Percentiles rank a stretch among this genome's conserved stretches.
phyloP scores from a whole-genome alignment of 2,797 vertebrate species.

The Micropoecilia bifurca region DNA sequence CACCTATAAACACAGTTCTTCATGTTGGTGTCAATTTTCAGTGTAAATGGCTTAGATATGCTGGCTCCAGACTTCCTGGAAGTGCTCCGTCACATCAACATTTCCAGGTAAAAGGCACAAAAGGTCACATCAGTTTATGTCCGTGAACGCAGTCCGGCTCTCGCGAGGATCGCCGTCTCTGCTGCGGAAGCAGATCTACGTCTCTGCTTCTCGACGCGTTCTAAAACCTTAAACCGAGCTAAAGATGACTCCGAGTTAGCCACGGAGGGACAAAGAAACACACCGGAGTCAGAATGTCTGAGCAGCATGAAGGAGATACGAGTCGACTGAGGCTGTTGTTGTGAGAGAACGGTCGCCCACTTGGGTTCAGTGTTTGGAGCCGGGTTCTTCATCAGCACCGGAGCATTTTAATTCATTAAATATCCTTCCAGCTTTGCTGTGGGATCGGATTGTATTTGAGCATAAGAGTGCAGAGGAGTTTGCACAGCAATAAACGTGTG shows the following conservation, averaged over 20 bases:
- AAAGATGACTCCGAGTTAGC: slow-evolving; percentile 1
- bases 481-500: slow-evolving; percentile 12
- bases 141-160: not conserved
- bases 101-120: slow-evolving; percentile 32
- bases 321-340: slow-evolving; percentile 19
- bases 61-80: slow-evolving; percentile 8
- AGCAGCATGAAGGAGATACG: slow-evolving; percentile 36
- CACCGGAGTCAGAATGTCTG: slow-evolving; percentile 27
- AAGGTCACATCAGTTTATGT: not conserved
- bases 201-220: not conserved
- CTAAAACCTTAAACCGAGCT: slow-evolving; percentile 10
- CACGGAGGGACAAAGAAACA: slow-evolving; percentile 16
- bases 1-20: slow-evolving; percentile 12
- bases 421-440: slow-evolving; percentile 15
- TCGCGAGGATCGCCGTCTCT: not conserved
- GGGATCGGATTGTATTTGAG: slow-evolving; percentile 32
- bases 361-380: slow-evolving; percentile 7
- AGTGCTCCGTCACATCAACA: slow-evolving; percentile 6
- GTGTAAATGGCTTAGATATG: not conserved
- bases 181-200: not conserved
- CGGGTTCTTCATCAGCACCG: slow-evolving; percentile 15
- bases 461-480: slow-evolving; percentile 14
- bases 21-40: not conserved
- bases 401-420: slow-evolving; percentile 30
- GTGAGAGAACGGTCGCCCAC: slow-evolving; percentile 10